Evolutionary conservation across 2,888 invertebrate species (phyloP), one percentile per base, ranked within the genome.

Genomic region (Coleophora deauratella): DNA sequence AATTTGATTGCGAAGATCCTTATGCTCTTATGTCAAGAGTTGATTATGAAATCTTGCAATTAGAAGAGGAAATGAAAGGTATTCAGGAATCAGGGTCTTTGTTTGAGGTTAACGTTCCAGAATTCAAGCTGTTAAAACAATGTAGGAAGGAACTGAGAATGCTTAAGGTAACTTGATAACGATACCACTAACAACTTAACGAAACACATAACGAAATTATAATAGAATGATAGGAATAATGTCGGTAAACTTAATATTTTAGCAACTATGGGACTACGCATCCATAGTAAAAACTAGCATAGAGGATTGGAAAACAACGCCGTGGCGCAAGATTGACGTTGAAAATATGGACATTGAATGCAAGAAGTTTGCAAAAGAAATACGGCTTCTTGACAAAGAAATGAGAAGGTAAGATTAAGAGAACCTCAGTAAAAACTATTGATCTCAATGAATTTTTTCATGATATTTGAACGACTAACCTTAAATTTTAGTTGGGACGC

Each of bases 291-390:
- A 91, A 53, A 94, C 95, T 3, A 93, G 95, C 62, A 95, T 98
- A 44, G 94, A 96, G 61, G 96, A 97, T 66, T 98, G 98, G 98
- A 98, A 98, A 75, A 96, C 94, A 1, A 98, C 98, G 0, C 95
- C 96, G 0, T 98, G 98, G 98, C 89, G 95, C 42, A 95, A 97
- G 71, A 97, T 98, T 46, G 97, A 98, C 66, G 97, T 98, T 33
- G 98, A 98, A 79, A 97, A 97, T 63, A 98, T 98, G 97, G 98
- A 98, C 65, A 95, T 98, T 55, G 98, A 98, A 75, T 98, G 98
- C 74, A 98, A 98, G 72, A 96, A 97, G 69, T 98, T 98, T 74
- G 95, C 97, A 1, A 98, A 98, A 79, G 96, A 97, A 73, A 94
- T 96, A 43, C 88, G 95, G 63, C 88, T 94, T 40, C 73, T 98